phyloP scores from a whole-genome alignment of 2,888 invertebrate species.

The Halocaridina rubra region DNA sequence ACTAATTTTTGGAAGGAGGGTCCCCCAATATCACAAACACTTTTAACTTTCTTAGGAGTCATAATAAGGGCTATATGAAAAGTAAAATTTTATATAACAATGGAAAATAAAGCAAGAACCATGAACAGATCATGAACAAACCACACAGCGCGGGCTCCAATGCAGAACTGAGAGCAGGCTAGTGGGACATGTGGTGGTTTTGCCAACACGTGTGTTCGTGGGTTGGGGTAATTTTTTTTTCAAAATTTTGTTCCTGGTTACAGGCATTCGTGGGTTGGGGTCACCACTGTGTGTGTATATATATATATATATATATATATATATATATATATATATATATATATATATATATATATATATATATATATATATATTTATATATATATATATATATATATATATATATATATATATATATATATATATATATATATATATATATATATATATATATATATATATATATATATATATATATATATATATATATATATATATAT shows the following conservation, averaged over 20 bases:
- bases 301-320: conserved; percentile 1
- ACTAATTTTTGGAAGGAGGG: too few species aligned
- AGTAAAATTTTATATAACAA: too few species aligned
- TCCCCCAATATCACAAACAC: too few species aligned
- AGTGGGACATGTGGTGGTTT: too few species aligned
- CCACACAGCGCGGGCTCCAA: too few species aligned
- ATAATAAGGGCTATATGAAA: too few species aligned
- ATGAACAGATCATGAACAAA: too few species aligned
- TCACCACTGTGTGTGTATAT: too few species aligned
- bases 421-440: background rate
- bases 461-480: conserved; percentile 52
- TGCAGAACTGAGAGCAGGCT: too few species aligned
- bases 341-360: conserved; percentile 19
- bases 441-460: conserved; percentile 34
- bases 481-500: conserved; percentile 52
- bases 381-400: background rate
- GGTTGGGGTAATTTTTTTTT: background rate
- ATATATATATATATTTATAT: background rate
- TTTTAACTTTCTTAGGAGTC: too few species aligned
- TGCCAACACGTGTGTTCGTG: background rate
- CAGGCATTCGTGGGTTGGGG: too few species aligned
- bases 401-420: background rate
- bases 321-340: conserved; percentile 16
- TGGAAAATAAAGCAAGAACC: too few species aligned
- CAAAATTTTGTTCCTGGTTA: background rate